Conservation (phyloP, 2,797 vertebrate genomes). For the Staurois parvus region DNA sequence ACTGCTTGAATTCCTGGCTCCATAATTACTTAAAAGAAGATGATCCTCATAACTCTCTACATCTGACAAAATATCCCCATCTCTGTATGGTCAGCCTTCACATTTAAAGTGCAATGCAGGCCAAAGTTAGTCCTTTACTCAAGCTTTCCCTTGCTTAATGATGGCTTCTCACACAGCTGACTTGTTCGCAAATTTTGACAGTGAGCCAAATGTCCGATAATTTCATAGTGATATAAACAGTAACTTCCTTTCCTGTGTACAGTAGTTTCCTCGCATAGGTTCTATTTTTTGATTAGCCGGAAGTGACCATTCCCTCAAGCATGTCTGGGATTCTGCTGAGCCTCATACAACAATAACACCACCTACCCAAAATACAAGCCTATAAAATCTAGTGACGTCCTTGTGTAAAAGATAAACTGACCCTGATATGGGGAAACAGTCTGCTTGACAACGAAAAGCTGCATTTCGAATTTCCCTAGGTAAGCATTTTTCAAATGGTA, state of each 20-base stretch:
- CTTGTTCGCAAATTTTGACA: not conserved
- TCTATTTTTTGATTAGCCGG: slow-evolving; percentile 42
- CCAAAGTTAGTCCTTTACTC: not conserved
- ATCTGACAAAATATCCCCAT: not conserved
- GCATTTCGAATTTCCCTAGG: not conserved
- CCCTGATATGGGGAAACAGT: not conserved
- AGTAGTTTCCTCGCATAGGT: slow-evolving; percentile 16
- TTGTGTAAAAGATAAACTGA: not conserved
- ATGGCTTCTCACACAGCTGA: not conserved
- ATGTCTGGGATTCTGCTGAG: slow-evolving; percentile 2
- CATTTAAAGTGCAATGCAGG: no score
- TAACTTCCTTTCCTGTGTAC: slow-evolving; percentile 10
- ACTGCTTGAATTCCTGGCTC: no score
- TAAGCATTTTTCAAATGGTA: not conserved
- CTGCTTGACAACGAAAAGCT: not conserved
- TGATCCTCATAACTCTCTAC: no score
- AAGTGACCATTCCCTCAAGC: slow-evolving; percentile 24
- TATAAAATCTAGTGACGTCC: not conserved
- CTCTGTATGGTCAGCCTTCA: not conserved
- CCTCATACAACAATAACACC: slow-evolving; percentile 7
- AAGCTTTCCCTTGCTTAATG: not conserved
- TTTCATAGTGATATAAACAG: not conserved
- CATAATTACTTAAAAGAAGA: not conserved
- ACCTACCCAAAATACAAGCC: not conserved
- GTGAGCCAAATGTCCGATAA: not conserved